Base-by-base conservation (phyloP, 2,113 vertebrate genomes). In the Prunella himalayana region DNA sequence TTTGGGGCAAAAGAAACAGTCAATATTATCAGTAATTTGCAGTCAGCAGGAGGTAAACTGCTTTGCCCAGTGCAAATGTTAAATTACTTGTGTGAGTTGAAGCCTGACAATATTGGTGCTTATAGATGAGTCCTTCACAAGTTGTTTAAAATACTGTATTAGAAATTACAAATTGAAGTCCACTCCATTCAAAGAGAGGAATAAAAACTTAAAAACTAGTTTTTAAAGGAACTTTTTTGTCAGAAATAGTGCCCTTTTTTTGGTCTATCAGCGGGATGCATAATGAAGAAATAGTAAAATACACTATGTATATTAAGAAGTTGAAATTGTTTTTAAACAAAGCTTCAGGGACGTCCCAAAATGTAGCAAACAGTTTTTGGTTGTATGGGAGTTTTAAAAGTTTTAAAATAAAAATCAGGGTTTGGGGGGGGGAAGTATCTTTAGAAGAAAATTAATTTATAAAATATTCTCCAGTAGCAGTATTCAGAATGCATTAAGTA, bases 11-110 rank as follows among this genome's bases (percentile, higher is more conserved):
- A 88, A 77, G 47, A 61, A 82, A 27, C 33, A 57, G 70, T 84
- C 88, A 82, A 45, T 63, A 66, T 64, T 73, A 22, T 19, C 19
- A 81, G 53, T 72, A 82, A 89, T 94, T 95, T 79, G 39, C 84
- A 80, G 63, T 59, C 78, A 3, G 28, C 63, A 66, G 79, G 90
- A 76, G 79, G 70, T 85, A 85, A 69, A 77, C 68, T 79, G 35
- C 73, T 87, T 69, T 85, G 47, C 77, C 82, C n/a, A 5, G 15
- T n/a, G 77, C 53, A 82, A 82, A 95, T 69, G 37, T 78, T 82
- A 76, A 82, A 76, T 76, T 70, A 44, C 49, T 72, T 28, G 2
- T 15, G 13, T 69, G 54, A 85, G 47, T n/a, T 72, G 53, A 41
- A 68, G 63, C 42, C 42, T 81, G 80, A 10, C 3, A 2, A 30